Conservation (phyloP, 2,888 invertebrate genomes). For the Lysandra bellargus region DNA sequence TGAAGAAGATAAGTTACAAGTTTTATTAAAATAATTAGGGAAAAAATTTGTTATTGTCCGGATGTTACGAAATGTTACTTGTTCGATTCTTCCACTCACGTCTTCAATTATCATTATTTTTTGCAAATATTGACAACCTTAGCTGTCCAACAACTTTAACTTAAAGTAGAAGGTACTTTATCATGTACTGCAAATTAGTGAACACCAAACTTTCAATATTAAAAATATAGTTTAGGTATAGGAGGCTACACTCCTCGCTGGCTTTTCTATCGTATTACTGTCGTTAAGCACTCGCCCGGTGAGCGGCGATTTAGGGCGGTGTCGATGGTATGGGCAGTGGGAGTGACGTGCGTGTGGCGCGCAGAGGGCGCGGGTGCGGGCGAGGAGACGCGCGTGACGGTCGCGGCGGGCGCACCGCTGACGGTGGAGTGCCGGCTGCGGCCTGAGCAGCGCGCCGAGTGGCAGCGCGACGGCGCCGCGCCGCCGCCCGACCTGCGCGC, state of each 20-base stretch:
- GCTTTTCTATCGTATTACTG: neutral
- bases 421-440: slow-evolving; percentile 65
- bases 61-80: no score
- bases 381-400: slow-evolving; percentile 51
- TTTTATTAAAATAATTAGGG: no score
- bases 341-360: slow-evolving; percentile 34
- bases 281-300: neutral
- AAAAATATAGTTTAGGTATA: no score
- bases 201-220: neutral
- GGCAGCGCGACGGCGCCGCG: slow-evolving; percentile 53
- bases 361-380: slow-evolving; percentile 38
- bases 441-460: slow-evolving; percentile 47
- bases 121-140: neutral
- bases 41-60: no score
- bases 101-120: no score
- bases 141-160: neutral
- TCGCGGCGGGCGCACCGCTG: slow-evolving; percentile 62
- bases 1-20: no score
- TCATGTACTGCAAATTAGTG: no score
- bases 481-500: slow-evolving; percentile 51
- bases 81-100: no score
- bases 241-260: neutral
- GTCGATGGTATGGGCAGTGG: neutral
- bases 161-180: neutral
- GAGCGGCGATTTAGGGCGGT: neutral